phyloP scores from a whole-genome alignment of 2,797 vertebrate genomes.

The Catamblyrhynchus diadema region DNA sequence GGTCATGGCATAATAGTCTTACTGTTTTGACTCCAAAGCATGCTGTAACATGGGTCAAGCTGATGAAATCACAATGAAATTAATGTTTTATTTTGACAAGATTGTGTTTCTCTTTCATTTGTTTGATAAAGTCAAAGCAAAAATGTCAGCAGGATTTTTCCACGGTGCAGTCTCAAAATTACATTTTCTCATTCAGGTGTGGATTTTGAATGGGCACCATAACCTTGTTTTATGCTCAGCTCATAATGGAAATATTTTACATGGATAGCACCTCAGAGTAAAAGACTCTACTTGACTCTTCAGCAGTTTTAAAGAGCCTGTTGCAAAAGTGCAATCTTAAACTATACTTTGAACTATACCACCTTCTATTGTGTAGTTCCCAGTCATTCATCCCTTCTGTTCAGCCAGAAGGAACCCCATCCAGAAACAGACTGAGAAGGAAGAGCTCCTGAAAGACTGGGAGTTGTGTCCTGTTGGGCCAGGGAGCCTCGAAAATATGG shows the following conservation, averaged over 20 bases:
- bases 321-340: background rate
- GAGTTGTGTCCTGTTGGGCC: background rate
- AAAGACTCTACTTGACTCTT: background rate
- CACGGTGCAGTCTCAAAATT: background rate
- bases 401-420: background rate
- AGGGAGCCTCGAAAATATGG: background rate
- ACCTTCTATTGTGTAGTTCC: background rate
- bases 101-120: conserved; percentile 37
- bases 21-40: conserved; percentile 53
- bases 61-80: conserved; percentile 44
- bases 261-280: background rate
- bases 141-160: conserved; percentile 17
- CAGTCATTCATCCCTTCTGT: background rate
- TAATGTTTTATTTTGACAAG: conserved; percentile 48
- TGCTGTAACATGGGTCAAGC: conserved; percentile 23
- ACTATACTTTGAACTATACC: background rate
- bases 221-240: background rate
- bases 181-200: background rate
- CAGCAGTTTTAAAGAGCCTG: background rate
- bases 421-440: background rate
- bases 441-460: background rate
- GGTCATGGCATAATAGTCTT: conserved; percentile 15
- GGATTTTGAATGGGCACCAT: background rate
- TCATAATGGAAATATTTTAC: background rate
- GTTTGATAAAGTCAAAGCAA: conserved; percentile 29